Percentiles rank a stretch among this genome's conserved stretches.
phyloP scores from a whole-genome alignment of 2,888 invertebrate genomes.

The Agapostemon virescens region DNA sequence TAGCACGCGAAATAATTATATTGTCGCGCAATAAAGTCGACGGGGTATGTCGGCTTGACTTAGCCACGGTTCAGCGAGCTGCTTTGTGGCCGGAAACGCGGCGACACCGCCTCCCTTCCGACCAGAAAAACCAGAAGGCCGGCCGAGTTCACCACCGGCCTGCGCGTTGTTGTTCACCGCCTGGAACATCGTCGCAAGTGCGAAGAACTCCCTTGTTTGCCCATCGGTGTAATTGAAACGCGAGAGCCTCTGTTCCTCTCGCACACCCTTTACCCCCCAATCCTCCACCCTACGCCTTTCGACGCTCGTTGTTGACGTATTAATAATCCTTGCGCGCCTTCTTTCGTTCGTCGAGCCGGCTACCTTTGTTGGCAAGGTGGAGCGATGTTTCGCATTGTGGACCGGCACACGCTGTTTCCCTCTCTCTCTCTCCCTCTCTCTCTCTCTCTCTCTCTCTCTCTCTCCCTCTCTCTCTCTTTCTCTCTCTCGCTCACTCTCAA shows the following conservation, averaged over 20 bases:
- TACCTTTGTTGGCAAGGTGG: slow-evolving; percentile 53
- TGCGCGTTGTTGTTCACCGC: neutral
- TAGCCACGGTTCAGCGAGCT: slow-evolving; percentile 65
- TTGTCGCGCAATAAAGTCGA: slow-evolving; percentile 74
- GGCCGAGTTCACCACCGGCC: neutral
- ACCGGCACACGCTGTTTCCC: slow-evolving; percentile 56
- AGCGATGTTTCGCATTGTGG: slow-evolving; percentile 29
- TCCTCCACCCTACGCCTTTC: neutral
- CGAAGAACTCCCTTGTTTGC: neutral
- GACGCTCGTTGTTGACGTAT: slow-evolving; percentile 35
- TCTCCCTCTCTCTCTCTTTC: too few species aligned
- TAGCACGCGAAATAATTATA: slow-evolving; percentile 72
- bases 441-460: neutral
- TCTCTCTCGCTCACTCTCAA: neutral
- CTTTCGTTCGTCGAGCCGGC: slow-evolving; percentile 24
- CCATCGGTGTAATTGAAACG: slow-evolving; percentile 41
- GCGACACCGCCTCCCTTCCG: slow-evolving; percentile 37
- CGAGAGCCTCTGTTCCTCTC: neutral
- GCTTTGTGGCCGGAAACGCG: slow-evolving; percentile 56
- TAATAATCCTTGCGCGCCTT: slow-evolving; percentile 39
- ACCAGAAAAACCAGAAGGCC: neutral
- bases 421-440: neutral
- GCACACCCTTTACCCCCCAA: neutral
- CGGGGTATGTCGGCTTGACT: slow-evolving; percentile 66
- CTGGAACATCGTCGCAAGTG: neutral